Evolutionary conservation across 2,113 vertebrate species (phyloP).

Genomic region (Myrmophylax atrothorax): DNA sequence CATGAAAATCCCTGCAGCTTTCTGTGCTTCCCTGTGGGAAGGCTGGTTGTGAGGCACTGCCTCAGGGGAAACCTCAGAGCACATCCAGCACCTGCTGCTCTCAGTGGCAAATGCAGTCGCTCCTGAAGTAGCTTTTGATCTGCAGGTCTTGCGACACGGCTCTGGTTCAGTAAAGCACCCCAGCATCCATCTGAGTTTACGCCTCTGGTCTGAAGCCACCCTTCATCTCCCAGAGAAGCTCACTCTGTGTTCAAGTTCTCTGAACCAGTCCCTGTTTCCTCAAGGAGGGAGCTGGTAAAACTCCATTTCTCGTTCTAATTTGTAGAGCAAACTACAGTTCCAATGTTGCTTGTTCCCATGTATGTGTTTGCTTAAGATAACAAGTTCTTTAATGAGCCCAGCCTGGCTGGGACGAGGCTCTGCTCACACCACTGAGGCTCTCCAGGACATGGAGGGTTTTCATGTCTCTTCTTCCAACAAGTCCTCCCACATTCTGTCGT

Average conservation of each 20-base stretch:
- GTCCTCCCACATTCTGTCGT: not conserved
- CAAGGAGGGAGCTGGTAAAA: not conserved
- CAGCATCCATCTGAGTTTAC: not conserved
- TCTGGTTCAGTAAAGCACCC: not conserved
- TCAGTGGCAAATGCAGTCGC: fast-evolving
- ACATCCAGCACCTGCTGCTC: fast-evolving
- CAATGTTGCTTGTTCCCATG: not conserved
- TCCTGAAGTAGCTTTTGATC: not conserved
- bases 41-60: not conserved
- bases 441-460: fast-evolving
- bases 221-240: not conserved
- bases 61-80: not conserved
- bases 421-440: fast-evolving
- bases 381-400: not conserved
- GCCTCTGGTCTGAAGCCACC: not conserved
- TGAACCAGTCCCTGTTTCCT: not conserved
- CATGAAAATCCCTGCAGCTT: not conserved
- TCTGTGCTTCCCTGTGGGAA: fast-evolving
- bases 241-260: fast-evolving
- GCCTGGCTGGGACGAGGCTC: not conserved
- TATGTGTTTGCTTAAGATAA: not conserved
- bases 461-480: not conserved
- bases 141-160: fast-evolving
- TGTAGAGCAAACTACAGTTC: not conserved
- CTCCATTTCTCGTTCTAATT: not conserved